A percentile compares a stretch with the other conserved stretches of the same genome.
phyloP scores from a whole-genome alignment of 2,797 vertebrate species.

The Chelonia mydas region DNA sequence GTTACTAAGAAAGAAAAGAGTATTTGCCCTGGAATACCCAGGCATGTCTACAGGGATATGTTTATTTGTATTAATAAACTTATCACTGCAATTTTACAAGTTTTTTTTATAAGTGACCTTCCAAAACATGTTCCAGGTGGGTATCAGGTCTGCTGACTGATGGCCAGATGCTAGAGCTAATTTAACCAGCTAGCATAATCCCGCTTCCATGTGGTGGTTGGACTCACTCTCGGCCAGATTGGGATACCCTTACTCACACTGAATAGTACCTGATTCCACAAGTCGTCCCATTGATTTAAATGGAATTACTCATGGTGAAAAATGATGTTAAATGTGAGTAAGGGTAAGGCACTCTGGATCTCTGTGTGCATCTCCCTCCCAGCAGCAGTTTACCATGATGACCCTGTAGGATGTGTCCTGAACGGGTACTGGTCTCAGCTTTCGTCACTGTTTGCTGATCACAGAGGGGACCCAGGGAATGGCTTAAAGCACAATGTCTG shows the following conservation, averaged over 20 bases:
- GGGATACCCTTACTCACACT: constrained; percentile 1
- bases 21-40: not conserved
- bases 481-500: not conserved
- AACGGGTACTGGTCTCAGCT: not conserved
- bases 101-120: not conserved
- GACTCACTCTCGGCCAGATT: not conserved
- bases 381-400: not conserved
- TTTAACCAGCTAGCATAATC: not conserved
- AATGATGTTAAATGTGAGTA: not conserved
- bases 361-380: not conserved
- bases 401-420: not conserved
- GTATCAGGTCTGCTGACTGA: constrained; percentile 11
- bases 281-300: not conserved
- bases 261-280: not conserved
- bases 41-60: not conserved
- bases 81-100: not conserved
- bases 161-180: not conserved
- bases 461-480: not conserved
- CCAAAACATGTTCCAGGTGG: not conserved
- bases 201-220: not conserved
- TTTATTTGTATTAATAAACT: constrained; percentile 18
- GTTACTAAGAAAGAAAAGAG: not conserved
- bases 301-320: not conserved
- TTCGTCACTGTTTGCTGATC: not conserved
- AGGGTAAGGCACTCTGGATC: not conserved